Percentiles rank a stretch among this genome's conserved stretches.
These are phyloP conservation scores for Trichonephila clavipes DNA, from an alignment of 1,140 invertebrate genomes.

Conservation along the genomic window DNA sequence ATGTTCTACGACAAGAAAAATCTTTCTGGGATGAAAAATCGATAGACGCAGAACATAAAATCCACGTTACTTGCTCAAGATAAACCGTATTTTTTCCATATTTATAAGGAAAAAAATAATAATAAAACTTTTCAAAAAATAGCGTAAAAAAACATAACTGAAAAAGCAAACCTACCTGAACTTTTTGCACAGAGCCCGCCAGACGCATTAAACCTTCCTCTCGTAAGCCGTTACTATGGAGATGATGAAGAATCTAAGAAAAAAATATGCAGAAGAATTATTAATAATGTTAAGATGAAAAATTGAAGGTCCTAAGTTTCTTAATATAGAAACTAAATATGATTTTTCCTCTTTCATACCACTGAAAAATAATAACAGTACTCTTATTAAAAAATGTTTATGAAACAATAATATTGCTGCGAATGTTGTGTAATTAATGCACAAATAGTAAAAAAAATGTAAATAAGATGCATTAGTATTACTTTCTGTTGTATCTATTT, in stretches of 20 bases:
- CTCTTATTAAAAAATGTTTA: too few relatives aligned
- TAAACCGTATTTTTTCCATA: background rate
- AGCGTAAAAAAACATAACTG: background rate
- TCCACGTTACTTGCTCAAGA: background rate
- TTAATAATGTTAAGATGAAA: background rate
- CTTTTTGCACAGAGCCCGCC: constrained; percentile 71
- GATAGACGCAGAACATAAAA: background rate
- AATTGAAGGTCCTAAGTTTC: background rate
- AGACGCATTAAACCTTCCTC: constrained; percentile 73
- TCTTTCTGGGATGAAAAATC: background rate
- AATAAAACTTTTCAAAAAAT: background rate
- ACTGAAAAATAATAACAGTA: too few relatives aligned
- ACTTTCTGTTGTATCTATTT: too few relatives aligned
- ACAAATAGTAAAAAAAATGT: too few relatives aligned
- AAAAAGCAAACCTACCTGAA: constrained; percentile 47
- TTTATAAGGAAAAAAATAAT: background rate
- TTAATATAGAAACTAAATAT: too few relatives aligned
- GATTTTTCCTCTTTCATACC: too few relatives aligned
- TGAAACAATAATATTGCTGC: too few relatives aligned
- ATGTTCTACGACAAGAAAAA: background rate
- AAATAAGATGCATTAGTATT: too few relatives aligned
- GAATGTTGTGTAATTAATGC: too few relatives aligned
- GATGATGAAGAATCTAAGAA: constrained; percentile 71
- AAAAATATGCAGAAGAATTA: background rate
- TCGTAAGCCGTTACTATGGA: constrained; percentile 66